phyloP scores from a whole-genome alignment of 2,888 invertebrate genomes.

The Xestoiulus laeticollis region DNA sequence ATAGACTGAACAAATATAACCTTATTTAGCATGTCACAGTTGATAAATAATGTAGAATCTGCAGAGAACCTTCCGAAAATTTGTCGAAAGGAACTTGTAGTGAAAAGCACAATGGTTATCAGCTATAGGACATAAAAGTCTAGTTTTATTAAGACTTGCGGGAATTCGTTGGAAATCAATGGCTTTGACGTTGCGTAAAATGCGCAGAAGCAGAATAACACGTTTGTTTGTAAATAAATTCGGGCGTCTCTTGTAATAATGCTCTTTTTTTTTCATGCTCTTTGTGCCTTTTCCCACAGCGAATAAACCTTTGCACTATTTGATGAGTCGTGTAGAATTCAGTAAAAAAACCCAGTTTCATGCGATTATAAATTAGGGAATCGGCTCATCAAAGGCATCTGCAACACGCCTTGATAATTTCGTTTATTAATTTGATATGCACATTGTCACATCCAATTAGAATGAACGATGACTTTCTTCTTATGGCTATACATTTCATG shows the following conservation, averaged over 20 bases:
- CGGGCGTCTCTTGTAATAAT: background rate
- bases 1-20: too few relatives aligned
- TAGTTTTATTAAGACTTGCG: background rate
- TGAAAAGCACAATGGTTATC: background rate
- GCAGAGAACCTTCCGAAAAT: background rate
- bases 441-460: background rate
- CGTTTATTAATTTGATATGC: background rate
- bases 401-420: constrained; percentile 25
- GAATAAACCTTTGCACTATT: background rate
- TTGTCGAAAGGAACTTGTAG: background rate
- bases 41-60: too few relatives aligned
- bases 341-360: background rate
- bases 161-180: constrained; percentile 23
- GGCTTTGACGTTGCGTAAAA: constrained; percentile 34
- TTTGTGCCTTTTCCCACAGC: background rate
- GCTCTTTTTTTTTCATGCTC: background rate
- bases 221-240: constrained; percentile 38
- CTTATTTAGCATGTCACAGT: too few relatives aligned
- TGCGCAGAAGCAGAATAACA: constrained; percentile 16
- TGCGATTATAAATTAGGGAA: constrained; percentile 16
- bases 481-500: background rate
- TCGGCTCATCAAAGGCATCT: constrained; percentile 31
- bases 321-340: background rate
- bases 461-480: background rate
- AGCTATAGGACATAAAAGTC: background rate